Percentiles rank a stretch among this genome's conserved stretches.
phyloP scores from a whole-genome alignment of 2,797 vertebrate genomes.

The Pitangus sulphuratus region DNA sequence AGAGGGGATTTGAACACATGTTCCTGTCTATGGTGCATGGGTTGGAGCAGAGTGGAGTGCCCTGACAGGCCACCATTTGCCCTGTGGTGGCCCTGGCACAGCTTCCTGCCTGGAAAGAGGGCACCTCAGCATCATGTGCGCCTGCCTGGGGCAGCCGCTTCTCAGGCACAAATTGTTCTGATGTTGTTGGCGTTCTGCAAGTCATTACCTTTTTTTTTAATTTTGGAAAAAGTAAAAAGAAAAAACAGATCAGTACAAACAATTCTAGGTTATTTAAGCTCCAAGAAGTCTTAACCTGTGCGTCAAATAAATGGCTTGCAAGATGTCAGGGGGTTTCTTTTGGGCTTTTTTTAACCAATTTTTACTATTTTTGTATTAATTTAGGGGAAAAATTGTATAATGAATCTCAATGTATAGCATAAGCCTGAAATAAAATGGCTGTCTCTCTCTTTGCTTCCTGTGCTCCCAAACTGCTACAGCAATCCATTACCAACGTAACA shows the following conservation, averaged over 20 bases:
- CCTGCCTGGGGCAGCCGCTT: constrained; percentile 11
- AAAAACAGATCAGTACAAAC: neutral
- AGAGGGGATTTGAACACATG: neutral
- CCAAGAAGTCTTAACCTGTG: constrained; percentile 58
- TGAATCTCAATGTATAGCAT: constrained; percentile 67
- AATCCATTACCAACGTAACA: neutral
- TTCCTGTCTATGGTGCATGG: neutral
- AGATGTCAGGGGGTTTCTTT: constrained; percentile 58
- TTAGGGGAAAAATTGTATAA: constrained; percentile 65
- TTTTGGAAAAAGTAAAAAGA: neutral
- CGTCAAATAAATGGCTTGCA: constrained; percentile 54
- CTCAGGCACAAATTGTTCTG: neutral
- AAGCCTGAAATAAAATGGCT: constrained; percentile 73
- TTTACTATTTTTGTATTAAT: constrained; percentile 74
- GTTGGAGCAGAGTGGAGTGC: neutral
- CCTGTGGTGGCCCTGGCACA: neutral
- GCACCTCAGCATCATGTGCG: neutral
- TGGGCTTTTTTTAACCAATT: constrained; percentile 69
- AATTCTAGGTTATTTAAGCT: constrained; percentile 32
- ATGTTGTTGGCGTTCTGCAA: constrained; percentile 9
- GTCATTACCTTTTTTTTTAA: constrained; percentile 6
- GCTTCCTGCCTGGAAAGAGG: neutral
- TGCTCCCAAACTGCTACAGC: constrained; percentile 45
- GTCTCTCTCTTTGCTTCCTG: constrained; percentile 66
- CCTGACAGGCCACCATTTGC: neutral